Conservation (phyloP, 2,888 invertebrate species). For the Temnothorax rugatulus region DNA sequence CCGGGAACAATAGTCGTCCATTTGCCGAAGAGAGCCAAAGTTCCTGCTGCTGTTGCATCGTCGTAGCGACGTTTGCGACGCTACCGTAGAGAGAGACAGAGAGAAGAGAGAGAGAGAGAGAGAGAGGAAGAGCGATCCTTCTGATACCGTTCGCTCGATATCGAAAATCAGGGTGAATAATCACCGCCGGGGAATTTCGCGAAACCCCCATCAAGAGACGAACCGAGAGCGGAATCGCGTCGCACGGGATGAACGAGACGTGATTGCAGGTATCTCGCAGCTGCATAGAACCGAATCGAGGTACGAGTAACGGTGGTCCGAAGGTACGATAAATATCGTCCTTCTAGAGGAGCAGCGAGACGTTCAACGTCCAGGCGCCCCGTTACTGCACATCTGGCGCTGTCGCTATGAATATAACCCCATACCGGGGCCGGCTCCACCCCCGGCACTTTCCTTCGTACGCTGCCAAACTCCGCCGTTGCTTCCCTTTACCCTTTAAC, state of each 20-base stretch:
- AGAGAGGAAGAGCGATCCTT: neutral
- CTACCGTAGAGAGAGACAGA: neutral
- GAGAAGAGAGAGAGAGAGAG: neutral
- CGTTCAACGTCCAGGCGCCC: conserved; percentile 79
- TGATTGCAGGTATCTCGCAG: conserved; percentile 71
- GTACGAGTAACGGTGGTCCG: conserved; percentile 80
- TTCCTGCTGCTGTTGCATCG: neutral
- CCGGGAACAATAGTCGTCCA: conserved; percentile 46
- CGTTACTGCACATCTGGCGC: conserved; percentile 82
- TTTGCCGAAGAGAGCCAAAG: conserved; percentile 11
- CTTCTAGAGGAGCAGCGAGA: conserved; percentile 78
- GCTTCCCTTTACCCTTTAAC: conserved; percentile 25
- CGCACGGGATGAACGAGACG: conserved; percentile 59
- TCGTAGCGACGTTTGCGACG: neutral
- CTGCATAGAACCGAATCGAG: conserved; percentile 38
- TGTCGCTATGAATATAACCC: conserved; percentile 83
- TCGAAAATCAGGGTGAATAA: conserved; percentile 38
- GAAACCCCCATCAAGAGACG: neutral
- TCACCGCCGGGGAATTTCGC: conserved; percentile 15
- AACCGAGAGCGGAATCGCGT: neutral
- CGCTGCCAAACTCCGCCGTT: conserved; percentile 60
- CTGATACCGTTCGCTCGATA: conserved; percentile 17
- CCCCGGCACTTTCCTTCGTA: conserved; percentile 47
- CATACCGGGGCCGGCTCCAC: conserved; percentile 55
- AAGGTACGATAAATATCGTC: conserved; percentile 83